These are phyloP conservation scores for Synaphobranchus kaupii DNA, from an alignment of 2,797 vertebrate genomes.

Conservation along the genomic window DNA sequence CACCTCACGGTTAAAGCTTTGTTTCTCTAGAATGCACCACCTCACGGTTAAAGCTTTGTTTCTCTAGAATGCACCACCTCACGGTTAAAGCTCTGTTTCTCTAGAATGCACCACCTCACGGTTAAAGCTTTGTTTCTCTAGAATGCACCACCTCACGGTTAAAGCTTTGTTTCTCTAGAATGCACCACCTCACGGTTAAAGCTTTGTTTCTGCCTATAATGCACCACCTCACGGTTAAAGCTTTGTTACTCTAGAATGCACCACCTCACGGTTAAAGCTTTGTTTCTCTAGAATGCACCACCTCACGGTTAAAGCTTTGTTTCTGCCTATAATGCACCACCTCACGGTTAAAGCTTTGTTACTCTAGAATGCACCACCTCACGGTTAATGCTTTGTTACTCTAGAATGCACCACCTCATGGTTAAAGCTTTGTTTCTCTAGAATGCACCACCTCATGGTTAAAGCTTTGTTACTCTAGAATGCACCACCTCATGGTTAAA, in stretches of 20 bases:
- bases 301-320: constrained; percentile 48
- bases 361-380: constrained; percentile 9
- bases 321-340: constrained; percentile 35
- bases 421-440: background rate
- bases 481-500: background rate
- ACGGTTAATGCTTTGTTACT: constrained; percentile 50
- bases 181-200: too few relatives aligned
- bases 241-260: constrained; percentile 45
- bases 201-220: background rate
- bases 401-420: too few relatives aligned
- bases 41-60: background rate
- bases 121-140: background rate
- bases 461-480: constrained; percentile 48
- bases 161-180: constrained; percentile 46
- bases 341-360: background rate
- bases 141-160: constrained; percentile 40
- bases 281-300: background rate
- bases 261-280: too few relatives aligned
- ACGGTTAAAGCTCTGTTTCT: constrained; percentile 54
- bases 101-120: background rate
- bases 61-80: constrained; percentile 20
- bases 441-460: constrained; percentile 40
- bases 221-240: constrained; percentile 34
- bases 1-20: background rate
- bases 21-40: too few relatives aligned